Evolutionary conservation across 1,140 invertebrate species (phyloP).

Genomic region (Drosophila kikkawai): DNA sequence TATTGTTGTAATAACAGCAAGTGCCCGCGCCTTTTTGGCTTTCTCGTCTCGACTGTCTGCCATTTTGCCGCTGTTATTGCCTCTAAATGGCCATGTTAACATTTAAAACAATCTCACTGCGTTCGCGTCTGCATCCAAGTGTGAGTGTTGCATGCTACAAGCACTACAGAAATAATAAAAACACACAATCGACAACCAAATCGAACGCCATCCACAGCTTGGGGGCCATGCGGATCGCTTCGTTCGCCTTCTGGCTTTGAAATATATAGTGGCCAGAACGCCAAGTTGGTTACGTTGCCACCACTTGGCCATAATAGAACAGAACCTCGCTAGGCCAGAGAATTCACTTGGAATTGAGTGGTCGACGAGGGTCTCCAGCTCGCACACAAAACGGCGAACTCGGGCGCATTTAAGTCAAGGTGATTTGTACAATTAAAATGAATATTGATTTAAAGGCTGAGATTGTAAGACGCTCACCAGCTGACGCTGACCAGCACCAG

Average conservation of each 20-base stretch:
- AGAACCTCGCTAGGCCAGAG: conserved; percentile 40
- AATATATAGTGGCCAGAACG: conserved; percentile 28
- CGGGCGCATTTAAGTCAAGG: conserved; percentile 77
- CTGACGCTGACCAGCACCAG: conserved; percentile 12
- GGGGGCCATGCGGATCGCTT: conserved; percentile 39
- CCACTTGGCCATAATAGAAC: conserved; percentile 74
- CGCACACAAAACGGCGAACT: conserved; percentile 11
- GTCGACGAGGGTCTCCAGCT: conserved; percentile 40
- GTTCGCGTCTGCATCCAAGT: conserved; percentile 38
- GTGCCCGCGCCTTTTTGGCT: conserved; percentile 77
- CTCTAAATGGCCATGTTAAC: conserved; percentile 84
- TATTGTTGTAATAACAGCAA: conserved; percentile 83
- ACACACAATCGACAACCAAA: conserved; percentile 21
- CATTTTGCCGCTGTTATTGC: conserved; percentile 84
- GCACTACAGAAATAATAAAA: conserved; percentile 44
- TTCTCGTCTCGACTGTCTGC: conserved; percentile 67
- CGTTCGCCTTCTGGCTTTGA: conserved; percentile 61
- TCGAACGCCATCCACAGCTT: conserved; percentile 47
- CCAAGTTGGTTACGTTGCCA: conserved; percentile 34
- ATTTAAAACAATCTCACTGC: conserved; percentile 82
- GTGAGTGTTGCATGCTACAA: conserved; percentile 72
- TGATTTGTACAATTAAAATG: conserved; percentile 83
- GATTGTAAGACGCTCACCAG: conserved; percentile 47
- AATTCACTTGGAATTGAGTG: conserved; percentile 72
- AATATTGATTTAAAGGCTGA: conserved; percentile 78